Conservation (phyloP, 2,113 vertebrate species). For the Fregetta grallaria region DNA sequence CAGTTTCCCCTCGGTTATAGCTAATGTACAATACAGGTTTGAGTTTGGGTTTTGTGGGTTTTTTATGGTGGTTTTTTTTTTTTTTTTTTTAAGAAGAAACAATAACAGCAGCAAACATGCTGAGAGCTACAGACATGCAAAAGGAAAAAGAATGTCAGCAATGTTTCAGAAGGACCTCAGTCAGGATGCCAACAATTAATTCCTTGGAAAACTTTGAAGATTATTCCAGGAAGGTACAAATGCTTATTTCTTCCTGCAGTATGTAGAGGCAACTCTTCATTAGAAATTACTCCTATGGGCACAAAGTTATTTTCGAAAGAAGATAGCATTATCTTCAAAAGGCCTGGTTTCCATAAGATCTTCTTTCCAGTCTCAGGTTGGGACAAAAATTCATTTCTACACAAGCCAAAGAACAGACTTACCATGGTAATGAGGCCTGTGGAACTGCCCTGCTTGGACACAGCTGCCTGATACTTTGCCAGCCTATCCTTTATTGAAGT, state of each 20-base stretch:
- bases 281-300: neutral
- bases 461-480: constrained; percentile 93
- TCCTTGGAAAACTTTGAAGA: neutral
- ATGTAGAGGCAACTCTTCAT: neutral
- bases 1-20: neutral
- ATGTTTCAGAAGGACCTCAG: neutral
- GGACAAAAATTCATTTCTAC: neutral
- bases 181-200: neutral
- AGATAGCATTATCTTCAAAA: neutral
- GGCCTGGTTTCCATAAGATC: neutral
- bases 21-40: neutral
- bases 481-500: constrained; percentile 90
- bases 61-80: too few species aligned
- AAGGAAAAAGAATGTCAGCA: neutral
- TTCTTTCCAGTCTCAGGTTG: neutral
- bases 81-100: too few species aligned
- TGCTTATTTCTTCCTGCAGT: neutral
- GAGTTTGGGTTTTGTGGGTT: neutral
- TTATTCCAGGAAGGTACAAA: neutral
- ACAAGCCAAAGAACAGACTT: constrained; percentile 12
- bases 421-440: constrained; percentile 40
- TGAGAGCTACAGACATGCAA: neutral
- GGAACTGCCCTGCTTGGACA: constrained; percentile 81
- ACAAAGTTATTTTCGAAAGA: neutral
- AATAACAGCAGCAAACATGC: too few species aligned